phyloP scores from a whole-genome alignment of 2,888 invertebrate species.

The Drosophila subquinaria region DNA sequence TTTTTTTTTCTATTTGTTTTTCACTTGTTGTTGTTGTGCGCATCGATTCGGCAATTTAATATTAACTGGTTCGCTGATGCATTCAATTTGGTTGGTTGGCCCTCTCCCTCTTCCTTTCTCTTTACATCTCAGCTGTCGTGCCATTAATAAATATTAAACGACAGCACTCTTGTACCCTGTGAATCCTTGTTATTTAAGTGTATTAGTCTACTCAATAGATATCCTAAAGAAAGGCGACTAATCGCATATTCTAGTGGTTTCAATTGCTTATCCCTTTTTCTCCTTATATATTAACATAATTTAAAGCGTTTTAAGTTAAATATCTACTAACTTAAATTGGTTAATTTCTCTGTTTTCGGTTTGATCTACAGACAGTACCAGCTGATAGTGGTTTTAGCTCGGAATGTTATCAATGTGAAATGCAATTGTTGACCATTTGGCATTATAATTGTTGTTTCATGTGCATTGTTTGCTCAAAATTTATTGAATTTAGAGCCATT shows the following conservation, averaged over 20 bases:
- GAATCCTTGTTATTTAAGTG: constrained; percentile 30
- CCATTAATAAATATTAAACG: constrained; percentile 75
- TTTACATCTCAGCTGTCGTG: constrained; percentile 22
- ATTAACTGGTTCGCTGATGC: constrained; percentile 79
- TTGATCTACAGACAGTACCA: constrained; percentile 16
- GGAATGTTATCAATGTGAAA: constrained; percentile 58
- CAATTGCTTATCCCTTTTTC: constrained; percentile 14
- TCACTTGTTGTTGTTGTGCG: constrained; percentile 40
- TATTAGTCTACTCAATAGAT: constrained; percentile 49
- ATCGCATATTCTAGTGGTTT: constrained; percentile 39
- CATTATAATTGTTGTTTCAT: constrained; percentile 56
- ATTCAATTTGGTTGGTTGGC: constrained; percentile 65
- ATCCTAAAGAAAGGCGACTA: constrained; percentile 29
- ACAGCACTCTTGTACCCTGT: constrained; percentile 25
- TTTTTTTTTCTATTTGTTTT: constrained; percentile 11
- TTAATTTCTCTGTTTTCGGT: neutral
- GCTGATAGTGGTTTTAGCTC: constrained; percentile 37
- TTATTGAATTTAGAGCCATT: constrained; percentile 50
- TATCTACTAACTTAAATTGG: neutral
- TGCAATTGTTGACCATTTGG: constrained; percentile 61
- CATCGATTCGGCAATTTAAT: constrained; percentile 77
- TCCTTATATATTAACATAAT: neutral
- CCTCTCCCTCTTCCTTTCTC: neutral
- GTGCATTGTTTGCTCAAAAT: constrained; percentile 41
- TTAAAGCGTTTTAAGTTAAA: neutral